These are phyloP conservation scores for Ceratotherium simum DNA, from an alignment of 2,113 vertebrate species.

Conservation along the genomic window DNA sequence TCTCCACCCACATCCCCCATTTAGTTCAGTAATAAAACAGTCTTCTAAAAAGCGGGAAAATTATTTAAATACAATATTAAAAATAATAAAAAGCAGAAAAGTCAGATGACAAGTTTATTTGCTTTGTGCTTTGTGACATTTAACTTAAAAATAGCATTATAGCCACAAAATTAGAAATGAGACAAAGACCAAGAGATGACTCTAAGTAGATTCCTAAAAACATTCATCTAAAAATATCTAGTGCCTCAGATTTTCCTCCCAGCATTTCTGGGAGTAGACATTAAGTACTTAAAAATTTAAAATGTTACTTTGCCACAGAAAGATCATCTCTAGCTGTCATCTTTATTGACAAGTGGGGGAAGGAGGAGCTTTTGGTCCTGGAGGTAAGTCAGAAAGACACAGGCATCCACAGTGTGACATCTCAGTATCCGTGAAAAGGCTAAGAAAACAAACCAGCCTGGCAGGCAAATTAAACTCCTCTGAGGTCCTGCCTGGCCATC, in stretches of 20 bases:
- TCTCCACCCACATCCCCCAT: neutral
- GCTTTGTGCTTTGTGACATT: slow-evolving; percentile 29
- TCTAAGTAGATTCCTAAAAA: slow-evolving; percentile 24
- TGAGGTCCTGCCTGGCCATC: neutral
- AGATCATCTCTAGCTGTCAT: slow-evolving; percentile 7
- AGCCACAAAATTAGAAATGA: slow-evolving; percentile 50
- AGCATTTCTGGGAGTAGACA: neutral
- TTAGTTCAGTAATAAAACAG: slow-evolving; percentile 41
- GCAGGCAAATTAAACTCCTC: neutral
- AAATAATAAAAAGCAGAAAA: slow-evolving; percentile 51
- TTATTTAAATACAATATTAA: slow-evolving; percentile 24
- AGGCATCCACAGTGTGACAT: neutral
- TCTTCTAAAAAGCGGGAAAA: neutral
- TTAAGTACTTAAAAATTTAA: slow-evolving; percentile 14
- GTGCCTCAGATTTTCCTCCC: slow-evolving; percentile 25
- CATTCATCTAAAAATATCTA: neutral
- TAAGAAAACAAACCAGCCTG: neutral
- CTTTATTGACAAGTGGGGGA: neutral
- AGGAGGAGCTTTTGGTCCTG: neutral
- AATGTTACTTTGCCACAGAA: neutral
- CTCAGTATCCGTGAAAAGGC: neutral
- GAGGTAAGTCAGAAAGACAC: neutral
- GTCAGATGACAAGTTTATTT: slow-evolving; percentile 43
- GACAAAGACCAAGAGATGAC: slow-evolving; percentile 44
- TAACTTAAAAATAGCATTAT: slow-evolving; percentile 41